Conservation (phyloP, 2,797 vertebrate species). For the Perodicticus potto region DNA sequence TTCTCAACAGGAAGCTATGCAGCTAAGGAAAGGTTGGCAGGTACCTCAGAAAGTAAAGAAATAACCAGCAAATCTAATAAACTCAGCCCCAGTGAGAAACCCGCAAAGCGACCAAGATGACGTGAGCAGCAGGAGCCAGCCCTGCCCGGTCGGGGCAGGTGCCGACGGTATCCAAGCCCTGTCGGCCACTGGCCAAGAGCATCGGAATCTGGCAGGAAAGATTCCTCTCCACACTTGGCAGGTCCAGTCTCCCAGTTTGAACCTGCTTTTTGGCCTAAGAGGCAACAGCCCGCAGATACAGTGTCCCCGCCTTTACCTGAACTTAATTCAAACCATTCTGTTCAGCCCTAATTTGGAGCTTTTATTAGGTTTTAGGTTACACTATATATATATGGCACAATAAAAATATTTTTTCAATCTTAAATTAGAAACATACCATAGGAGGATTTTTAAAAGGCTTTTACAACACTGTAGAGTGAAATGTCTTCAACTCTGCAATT, state of each 20-base stretch:
- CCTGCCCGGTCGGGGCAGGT: not conserved
- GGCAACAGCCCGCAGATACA: slow-evolving; percentile 83
- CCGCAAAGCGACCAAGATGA: not conserved
- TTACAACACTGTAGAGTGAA: slow-evolving; percentile 84
- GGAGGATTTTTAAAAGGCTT: slow-evolving; percentile 80
- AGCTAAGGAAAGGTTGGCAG: not conserved
- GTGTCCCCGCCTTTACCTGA: slow-evolving; percentile 89
- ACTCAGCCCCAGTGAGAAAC: not conserved
- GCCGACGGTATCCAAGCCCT: not conserved
- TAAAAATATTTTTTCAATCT: slow-evolving; percentile 90
- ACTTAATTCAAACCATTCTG: slow-evolving; percentile 92
- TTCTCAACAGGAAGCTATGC: not conserved
- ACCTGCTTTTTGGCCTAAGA: slow-evolving; percentile 85
- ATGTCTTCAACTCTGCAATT: slow-evolving; percentile 85
- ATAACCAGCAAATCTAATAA: slow-evolving; percentile 10
- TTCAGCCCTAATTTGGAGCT: slow-evolving; percentile 88
- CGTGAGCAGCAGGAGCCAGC: not conserved
- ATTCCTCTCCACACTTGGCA: slow-evolving; percentile 82
- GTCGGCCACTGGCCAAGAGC: not conserved
- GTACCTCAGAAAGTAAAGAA: not conserved
- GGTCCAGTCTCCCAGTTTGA: slow-evolving; percentile 83
- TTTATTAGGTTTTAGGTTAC: slow-evolving; percentile 92
- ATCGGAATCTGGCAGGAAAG: not conserved
- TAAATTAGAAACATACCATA: slow-evolving; percentile 91
- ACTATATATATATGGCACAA: slow-evolving; percentile 89